Conservation (phyloP, 2,888 invertebrate genomes). For the Brachynemurus nebulosus region DNA sequence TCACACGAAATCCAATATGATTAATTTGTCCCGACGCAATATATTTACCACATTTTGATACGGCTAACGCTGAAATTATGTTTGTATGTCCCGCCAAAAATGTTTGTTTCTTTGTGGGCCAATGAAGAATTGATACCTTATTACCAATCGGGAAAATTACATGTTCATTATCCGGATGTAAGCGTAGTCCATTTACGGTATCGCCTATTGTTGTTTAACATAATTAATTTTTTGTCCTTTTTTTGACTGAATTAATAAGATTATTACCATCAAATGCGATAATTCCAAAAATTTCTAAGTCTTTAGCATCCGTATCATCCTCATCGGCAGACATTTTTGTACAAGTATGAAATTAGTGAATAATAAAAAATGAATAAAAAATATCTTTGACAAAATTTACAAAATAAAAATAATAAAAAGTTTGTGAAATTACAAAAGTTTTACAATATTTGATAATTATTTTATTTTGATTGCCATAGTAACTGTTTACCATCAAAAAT, state of each 20-base stretch:
- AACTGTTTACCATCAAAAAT: too few relatives aligned
- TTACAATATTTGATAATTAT: neutral
- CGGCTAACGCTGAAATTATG: constrained; percentile 58
- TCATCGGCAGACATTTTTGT: constrained; percentile 1
- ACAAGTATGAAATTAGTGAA: too few relatives aligned
- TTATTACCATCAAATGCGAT: constrained; percentile 68
- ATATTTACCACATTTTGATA: constrained; percentile 61
- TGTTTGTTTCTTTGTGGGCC: constrained; percentile 52
- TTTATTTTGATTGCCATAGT: too few relatives aligned
- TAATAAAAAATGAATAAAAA: too few relatives aligned
- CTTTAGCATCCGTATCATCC: constrained; percentile 37
- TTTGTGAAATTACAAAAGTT: neutral
- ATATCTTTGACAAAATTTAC: neutral
- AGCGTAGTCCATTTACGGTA: constrained; percentile 42
- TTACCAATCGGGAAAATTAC: constrained; percentile 66
- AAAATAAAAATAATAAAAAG: neutral
- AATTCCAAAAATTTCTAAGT: constrained; percentile 51
- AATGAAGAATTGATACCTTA: constrained; percentile 58
- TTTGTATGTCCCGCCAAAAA: constrained; percentile 72
- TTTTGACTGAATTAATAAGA: constrained; percentile 11
- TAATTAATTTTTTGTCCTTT: constrained; percentile 1
- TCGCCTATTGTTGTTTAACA: constrained; percentile 25
- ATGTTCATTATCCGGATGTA: constrained; percentile 58
- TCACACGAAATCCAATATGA: constrained; percentile 76
- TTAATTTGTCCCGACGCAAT: constrained; percentile 85